phyloP scores from a whole-genome alignment of 2,113 vertebrate genomes.

The Clarias gariepinus region DNA sequence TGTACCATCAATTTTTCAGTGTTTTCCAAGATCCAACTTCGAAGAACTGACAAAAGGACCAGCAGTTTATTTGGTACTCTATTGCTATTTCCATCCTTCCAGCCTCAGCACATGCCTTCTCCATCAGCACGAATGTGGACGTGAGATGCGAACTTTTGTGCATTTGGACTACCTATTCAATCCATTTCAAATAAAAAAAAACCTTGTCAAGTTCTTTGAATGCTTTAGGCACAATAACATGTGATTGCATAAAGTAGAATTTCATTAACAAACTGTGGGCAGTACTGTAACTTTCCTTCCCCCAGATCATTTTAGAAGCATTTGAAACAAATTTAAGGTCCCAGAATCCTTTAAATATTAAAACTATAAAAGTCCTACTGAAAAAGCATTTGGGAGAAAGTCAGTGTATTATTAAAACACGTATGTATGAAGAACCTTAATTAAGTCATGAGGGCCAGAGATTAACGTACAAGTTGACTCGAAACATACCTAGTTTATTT shows the following conservation, averaged over 20 bases:
- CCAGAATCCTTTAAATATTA: background rate
- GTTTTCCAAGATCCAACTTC: background rate
- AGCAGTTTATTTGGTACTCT: background rate
- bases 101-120: background rate
- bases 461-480: conserved; percentile 21
- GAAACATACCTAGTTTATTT: background rate
- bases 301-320: conserved; percentile 61
- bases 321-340: conserved; percentile 60
- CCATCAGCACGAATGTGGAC: background rate
- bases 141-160: conserved; percentile 42
- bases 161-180: background rate
- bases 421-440: conserved; percentile 16
- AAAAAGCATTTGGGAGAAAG: conserved; percentile 7
- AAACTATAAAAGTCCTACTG: background rate
- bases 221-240: conserved; percentile 60
- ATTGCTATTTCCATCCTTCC: conserved; percentile 1
- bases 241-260: conserved; percentile 67
- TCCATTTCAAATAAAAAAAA: background rate
- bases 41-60: background rate
- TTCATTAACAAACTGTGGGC: conserved; percentile 52
- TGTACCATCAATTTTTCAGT: too few species aligned
- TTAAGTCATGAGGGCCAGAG: conserved; percentile 21
- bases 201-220: background rate
- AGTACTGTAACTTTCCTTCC: conserved; percentile 51
- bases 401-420: conserved; percentile 5